Conservation (phyloP, 1,140 invertebrate genomes). For the Belonocnema kinseyi region DNA sequence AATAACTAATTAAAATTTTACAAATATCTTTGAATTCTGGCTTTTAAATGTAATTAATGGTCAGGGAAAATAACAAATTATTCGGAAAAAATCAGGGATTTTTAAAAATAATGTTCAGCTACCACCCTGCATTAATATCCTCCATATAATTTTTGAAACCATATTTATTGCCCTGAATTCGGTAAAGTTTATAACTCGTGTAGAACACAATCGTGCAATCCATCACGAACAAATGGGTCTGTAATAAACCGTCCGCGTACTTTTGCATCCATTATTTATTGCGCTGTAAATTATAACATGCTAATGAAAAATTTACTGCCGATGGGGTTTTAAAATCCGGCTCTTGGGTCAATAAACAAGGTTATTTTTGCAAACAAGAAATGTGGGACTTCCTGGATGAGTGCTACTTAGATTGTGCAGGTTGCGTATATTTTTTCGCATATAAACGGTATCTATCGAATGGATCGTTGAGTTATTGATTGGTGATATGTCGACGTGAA, state of each 20-base stretch:
- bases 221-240: constrained; percentile 13
- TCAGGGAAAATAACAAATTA: too few relatives aligned
- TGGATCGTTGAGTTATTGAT: constrained; percentile 31
- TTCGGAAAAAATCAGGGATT: too few relatives aligned
- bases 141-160: too few relatives aligned
- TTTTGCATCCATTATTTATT: constrained; percentile 19
- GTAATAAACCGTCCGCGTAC: constrained; percentile 20
- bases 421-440: background rate
- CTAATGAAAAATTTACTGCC: constrained; percentile 9
- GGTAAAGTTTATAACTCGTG: constrained; percentile 14
- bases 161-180: too few relatives aligned
- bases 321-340: background rate
- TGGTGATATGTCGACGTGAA: constrained; percentile 48
- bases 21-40: too few relatives aligned
- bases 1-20: too few relatives aligned
- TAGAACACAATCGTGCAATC: constrained; percentile 4
- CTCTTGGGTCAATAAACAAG: background rate
- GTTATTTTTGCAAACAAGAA: constrained; percentile 20
- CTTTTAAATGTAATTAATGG: too few relatives aligned
- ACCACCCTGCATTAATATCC: too few relatives aligned
- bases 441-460: constrained; percentile 45
- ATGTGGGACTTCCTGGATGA: background rate
- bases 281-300: constrained; percentile 23
- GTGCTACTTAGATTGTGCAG: background rate
- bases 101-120: too few relatives aligned